Conservation (phyloP, 2,888 invertebrate species). For the Griposia aprilina region DNA sequence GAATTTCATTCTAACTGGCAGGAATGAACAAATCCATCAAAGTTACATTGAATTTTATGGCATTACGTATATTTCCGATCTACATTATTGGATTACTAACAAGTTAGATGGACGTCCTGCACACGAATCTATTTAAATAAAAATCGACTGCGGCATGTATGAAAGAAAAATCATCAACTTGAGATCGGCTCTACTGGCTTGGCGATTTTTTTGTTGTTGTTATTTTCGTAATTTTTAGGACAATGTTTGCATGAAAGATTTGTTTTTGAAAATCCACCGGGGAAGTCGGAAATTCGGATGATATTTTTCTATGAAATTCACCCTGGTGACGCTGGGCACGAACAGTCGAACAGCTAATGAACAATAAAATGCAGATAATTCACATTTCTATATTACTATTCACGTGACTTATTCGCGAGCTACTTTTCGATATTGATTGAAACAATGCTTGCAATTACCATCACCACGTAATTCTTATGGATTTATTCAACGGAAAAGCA, state of each 20-base stretch:
- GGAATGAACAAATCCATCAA: slow-evolving; percentile 10
- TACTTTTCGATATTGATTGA: neutral
- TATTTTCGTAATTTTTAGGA: too few species aligned
- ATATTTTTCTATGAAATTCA: too few species aligned
- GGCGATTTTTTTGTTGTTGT: neutral
- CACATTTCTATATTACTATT: neutral
- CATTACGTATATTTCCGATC: neutral
- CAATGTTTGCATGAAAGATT: too few species aligned
- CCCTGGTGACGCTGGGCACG: too few species aligned
- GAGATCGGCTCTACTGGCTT: too few species aligned
- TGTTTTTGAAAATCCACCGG: too few species aligned
- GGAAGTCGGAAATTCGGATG: too few species aligned
- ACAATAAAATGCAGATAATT: neutral
- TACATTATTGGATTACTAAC: slow-evolving; percentile 9
- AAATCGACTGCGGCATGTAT: too few species aligned
- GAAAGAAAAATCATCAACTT: too few species aligned
- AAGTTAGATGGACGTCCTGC: neutral
- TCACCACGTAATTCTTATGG: neutral
- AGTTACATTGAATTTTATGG: slow-evolving; percentile 30
- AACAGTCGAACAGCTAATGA: too few species aligned
- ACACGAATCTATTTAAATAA: neutral
- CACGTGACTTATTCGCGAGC: neutral
- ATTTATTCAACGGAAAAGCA: neutral
- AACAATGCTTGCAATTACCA: neutral
- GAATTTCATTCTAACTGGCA: neutral